Base-by-base conservation (phyloP, 1,140 invertebrate species). In the Aradophagus sp. region DNA sequence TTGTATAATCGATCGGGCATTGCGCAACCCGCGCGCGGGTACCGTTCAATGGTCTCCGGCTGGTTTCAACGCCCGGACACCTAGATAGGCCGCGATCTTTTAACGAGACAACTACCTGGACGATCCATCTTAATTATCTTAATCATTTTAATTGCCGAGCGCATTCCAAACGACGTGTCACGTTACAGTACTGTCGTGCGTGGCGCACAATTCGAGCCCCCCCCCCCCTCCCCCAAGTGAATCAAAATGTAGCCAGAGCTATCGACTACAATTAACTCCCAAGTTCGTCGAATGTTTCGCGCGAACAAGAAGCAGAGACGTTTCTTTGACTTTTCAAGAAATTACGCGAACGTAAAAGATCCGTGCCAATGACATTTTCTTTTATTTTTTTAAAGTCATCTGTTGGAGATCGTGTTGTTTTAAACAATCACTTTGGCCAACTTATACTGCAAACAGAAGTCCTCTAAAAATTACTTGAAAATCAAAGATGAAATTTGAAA, bases 81-180 rank as follows among this genome's bases (percentile, higher is more conserved):
- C 38, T 59, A 38, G 14, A 23, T 6, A 50, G 31, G 34, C 34
- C 27, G 44, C 31, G 61, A 44, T 45, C 38, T 42, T 59, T 45
- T 17, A 67, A 42, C 55, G 12, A 56, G 41, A 52, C 47, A 29
- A 16, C 56, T 47, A 69, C 55, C 65, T 55, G 48, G 13, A 48
- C 65, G 55, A 68, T 68, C 17, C 41, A 68, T 59, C 65, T 68
- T 59, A 68, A 68, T 68, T 68, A 59, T 68, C 39, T 59, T 58
- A 68, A 68, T 59, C 55, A 59, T 68, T 59, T 66, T 66, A 66
- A 66, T 66, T 66, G 62, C 53, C n/a, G 32, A 32, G 23, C 39
- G 31, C 55, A 59, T 59, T 59, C 39, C 55, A n/a, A 39, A 34
- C 38, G 52, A 55, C 52, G 36, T 23, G 62, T 67, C 38, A 58